Conservation (phyloP, 2,888 invertebrate species). For the Drosophila falleni region DNA sequence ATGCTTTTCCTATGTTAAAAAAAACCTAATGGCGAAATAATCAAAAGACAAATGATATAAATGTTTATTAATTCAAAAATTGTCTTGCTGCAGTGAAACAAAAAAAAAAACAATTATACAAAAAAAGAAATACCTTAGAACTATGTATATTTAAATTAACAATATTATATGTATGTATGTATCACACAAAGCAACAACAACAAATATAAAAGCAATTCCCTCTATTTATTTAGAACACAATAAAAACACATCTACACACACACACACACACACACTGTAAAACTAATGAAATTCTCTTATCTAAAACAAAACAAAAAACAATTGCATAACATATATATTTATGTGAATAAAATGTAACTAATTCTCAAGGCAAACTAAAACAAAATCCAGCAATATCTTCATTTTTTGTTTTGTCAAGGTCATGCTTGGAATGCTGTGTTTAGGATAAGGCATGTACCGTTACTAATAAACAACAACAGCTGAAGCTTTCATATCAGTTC, state of each 20-base stretch:
- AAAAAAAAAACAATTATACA: constrained; percentile 10
- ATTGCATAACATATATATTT: constrained; percentile 75
- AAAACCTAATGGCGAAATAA: constrained; percentile 75
- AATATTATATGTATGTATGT: constrained; percentile 47
- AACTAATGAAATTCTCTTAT: constrained; percentile 70
- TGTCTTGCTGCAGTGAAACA: constrained; percentile 54
- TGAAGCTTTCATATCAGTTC: constrained; percentile 31
- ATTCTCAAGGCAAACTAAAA: constrained; percentile 78
- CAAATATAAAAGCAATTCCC: constrained; percentile 70
- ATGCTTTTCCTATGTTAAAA: constrained; percentile 74
- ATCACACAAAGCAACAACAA: constrained; percentile 53
- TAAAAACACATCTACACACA: constrained; percentile 34
- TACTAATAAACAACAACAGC: constrained; percentile 29
- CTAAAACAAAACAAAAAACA: constrained; percentile 47
- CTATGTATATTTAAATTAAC: constrained; percentile 73
- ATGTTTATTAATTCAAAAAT: constrained; percentile 56
- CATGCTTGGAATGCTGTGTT: constrained; percentile 47
- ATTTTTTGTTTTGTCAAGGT: constrained; percentile 26
- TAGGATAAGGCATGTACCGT: constrained; percentile 56
- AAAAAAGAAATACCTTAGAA: constrained; percentile 49
- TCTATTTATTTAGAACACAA: constrained; percentile 75
- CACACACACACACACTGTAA: constrained; percentile 41
- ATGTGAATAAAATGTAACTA: constrained; percentile 82
- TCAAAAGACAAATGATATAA: constrained; percentile 63
- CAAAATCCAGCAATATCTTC: constrained; percentile 23